Base-by-base conservation (phyloP, 2,113 vertebrate genomes). In the Synodontis membranacea region DNA sequence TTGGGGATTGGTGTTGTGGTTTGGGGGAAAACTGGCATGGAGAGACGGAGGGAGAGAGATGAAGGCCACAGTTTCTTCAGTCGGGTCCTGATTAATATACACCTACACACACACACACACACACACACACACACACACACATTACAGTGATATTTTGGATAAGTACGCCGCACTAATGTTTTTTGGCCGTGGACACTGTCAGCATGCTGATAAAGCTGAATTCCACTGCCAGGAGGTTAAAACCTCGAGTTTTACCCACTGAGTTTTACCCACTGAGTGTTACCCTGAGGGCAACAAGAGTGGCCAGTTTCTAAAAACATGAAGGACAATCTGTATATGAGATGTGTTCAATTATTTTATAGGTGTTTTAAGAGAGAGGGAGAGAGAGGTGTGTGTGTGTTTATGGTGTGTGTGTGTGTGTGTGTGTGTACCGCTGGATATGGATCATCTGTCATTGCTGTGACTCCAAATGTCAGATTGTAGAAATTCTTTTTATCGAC, bases 1-100 rank as follows among this genome's bases (percentile, higher is more conserved):
- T 75, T 95, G 94, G 0, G 94, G 88, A 28, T 85, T 87, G n/a
- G 52, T 84, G 80, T 86, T 72, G n/a, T 39, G 58, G 25, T 17
- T 25, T 31, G 89, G 90, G 12, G 94, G 92, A 85, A 95, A 92
- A 86, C 82, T 93, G 25, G 93, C 86, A 60, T 92, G 93, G 91
- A 97, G 89, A 39, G 91, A 92, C 25, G 94, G 89, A 3, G 97
- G 97, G 87, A 99, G 93, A 82, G 94, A 95, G 86, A 98, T 95
- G 0, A 96, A 97, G 10, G 95, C 96, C 91, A 96, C 92, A 6
- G 91, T 93, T 1, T 86, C 91, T 19, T 89, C 88, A 72, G 94
- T 90, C 52, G 95, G 94, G 23, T 87, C 44, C 86, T 90, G 88
- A 79, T 95, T 94, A 62, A 97, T 92, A 78, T 90, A 88, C 86